A percentile compares a stretch with the other conserved stretches of the same genome.
These are phyloP conservation scores for Oppia nitens DNA, from an alignment of 1,140 invertebrate genomes.

Conservation along the genomic window DNA sequence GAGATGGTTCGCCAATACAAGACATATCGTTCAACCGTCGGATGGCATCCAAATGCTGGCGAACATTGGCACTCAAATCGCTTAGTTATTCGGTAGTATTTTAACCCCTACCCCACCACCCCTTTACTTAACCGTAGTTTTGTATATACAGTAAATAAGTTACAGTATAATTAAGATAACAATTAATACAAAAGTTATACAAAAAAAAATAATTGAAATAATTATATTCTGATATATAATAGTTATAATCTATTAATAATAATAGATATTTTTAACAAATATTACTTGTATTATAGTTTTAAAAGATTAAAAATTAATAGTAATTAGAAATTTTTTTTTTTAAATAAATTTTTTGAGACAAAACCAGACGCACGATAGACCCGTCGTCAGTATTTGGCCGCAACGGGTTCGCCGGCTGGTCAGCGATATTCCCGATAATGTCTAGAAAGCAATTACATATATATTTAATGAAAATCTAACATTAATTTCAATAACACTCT, in stretches of 20 bases:
- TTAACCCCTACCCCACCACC: too few species aligned
- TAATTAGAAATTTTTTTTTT: neutral
- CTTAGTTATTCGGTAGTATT: constrained; percentile 80
- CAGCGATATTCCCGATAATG: too few species aligned
- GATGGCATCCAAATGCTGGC: constrained; percentile 30
- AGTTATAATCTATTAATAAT: too few species aligned
- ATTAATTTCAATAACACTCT: neutral
- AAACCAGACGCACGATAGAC: neutral
- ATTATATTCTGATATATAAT: too few species aligned
- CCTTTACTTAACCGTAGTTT: too few species aligned
- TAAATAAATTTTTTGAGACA: neutral
- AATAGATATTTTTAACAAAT: too few species aligned
- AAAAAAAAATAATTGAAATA: too few species aligned
- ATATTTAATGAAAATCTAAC: neutral
- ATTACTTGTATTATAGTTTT: too few species aligned
- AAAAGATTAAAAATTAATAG: neutral
- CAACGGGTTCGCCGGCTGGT: neutral
- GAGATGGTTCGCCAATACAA: constrained; percentile 69
- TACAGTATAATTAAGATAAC: too few species aligned
- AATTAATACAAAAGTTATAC: too few species aligned
- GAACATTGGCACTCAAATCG: constrained; percentile 44
- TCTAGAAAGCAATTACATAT: neutral
- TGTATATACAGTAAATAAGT: too few species aligned
- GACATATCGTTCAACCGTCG: constrained; percentile 27
- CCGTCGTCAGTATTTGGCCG: neutral